These are phyloP conservation scores for Brotula barbata DNA, from an alignment of 2,797 vertebrate genomes.

Conservation along the genomic window DNA sequence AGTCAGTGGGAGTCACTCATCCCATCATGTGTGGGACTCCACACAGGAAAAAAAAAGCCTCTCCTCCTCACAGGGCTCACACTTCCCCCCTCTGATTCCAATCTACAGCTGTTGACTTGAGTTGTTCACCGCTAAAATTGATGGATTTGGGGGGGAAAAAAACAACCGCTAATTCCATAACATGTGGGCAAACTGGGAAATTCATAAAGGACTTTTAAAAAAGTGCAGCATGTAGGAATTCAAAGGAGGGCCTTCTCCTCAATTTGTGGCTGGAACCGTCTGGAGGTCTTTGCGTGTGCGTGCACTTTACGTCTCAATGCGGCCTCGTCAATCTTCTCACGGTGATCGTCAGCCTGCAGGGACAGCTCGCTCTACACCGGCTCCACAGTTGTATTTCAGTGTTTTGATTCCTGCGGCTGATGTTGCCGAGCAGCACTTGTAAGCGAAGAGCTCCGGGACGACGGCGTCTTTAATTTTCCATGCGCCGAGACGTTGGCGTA, in stretches of 20 bases:
- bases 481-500: constrained; percentile 47
- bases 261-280: constrained; percentile 20
- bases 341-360: constrained; percentile 36
- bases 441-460: constrained; percentile 34
- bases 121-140: too few relatives aligned
- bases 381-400: constrained; percentile 35
- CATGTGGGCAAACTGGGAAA: constrained; percentile 6
- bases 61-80: constrained; percentile 55
- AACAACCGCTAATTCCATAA: too few relatives aligned
- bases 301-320: constrained; percentile 39
- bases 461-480: constrained; percentile 57
- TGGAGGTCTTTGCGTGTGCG: constrained; percentile 28
- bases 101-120: constrained; percentile 59
- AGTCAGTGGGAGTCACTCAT: constrained; percentile 71
- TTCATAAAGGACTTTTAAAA: constrained; percentile 2
- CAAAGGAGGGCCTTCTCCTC: too few relatives aligned
- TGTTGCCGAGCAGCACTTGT: constrained; percentile 34
- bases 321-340: constrained; percentile 36
- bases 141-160: too few relatives aligned
- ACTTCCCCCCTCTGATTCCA: constrained; percentile 56
- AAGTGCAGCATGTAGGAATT: neutral
- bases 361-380: constrained; percentile 52
- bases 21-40: constrained; percentile 62
- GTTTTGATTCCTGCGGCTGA: constrained; percentile 56
- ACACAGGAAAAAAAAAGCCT: constrained; percentile 19